Evolutionary conservation across 2,888 invertebrate species (phyloP), one percentile per base, ranked within the genome.

Genomic region (Lasioglossum calceatum): DNA sequence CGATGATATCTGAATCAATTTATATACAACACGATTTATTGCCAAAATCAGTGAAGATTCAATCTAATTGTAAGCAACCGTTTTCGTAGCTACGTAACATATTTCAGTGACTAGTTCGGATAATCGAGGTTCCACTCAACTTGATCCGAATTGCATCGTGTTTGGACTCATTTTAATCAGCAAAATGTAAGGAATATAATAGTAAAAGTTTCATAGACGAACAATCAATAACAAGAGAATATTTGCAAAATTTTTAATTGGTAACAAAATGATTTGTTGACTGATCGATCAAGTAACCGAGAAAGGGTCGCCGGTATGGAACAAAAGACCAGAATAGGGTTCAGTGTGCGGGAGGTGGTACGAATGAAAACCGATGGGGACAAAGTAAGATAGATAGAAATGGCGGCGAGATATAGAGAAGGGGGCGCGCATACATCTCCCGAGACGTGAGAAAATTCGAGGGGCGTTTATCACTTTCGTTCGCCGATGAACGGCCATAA

Each of bases 391-490:
- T 72, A 75, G 64, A 87, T 80, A 77, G 85, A 80, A 79, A 78
- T 32, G 67, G 73, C 50, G 72, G 67, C 32, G 58, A 42, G 77
- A 61, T 67, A 39, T 64, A 36, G 54, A 54, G 54, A 19, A 23
- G 27, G 47, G 79, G 47, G 19, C 27, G 73, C 47, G 77, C 79
- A 82, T 85, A 85, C 79, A 77, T 82, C 79, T 77, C 77, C 54
- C 27, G 70, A 74, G 71, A 85, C 87, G 85, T 87, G 87, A 87
- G 80, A 81, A 81, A 82, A 87, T 86, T 87, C 86, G 47, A 75
- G 54, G 67, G 80, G 47, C 67, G 71, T 77, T 82, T 86, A 82
- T 87, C 85, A 71, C 78, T 86, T 81, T 82, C 80, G 80, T 77
- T 73, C 80, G 36, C 72, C 70, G 36, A 54, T 75, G 74, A 77